These are phyloP conservation scores for Otolemur crassicaudatus DNA, from an alignment of 2,797 vertebrate genomes.

Conservation along the genomic window DNA sequence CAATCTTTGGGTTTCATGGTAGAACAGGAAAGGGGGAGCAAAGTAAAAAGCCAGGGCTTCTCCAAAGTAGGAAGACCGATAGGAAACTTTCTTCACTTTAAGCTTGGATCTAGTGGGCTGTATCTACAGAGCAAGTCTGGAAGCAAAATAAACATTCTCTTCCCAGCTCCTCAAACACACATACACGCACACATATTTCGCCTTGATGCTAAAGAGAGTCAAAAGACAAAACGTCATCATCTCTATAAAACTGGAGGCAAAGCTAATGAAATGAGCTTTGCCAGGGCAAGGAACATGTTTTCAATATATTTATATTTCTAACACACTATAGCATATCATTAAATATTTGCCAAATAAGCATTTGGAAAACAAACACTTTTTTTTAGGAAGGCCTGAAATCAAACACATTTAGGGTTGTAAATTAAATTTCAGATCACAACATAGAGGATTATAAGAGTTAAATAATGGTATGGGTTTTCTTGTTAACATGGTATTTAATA, in stretches of 20 bases:
- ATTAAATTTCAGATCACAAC: not conserved
- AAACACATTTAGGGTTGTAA: not conserved
- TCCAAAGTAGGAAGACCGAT: not conserved
- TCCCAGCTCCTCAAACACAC: not conserved
- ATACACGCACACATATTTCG: not conserved
- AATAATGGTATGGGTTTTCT: not conserved
- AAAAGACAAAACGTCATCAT: not conserved
- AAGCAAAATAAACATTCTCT: not conserved
- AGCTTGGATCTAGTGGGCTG: not conserved
- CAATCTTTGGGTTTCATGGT: not conserved
- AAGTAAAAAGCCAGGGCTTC: not conserved
- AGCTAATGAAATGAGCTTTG: not conserved
- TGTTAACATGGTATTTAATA: not conserved
- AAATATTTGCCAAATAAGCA: conserved; percentile 37
- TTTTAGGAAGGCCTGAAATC: not conserved
- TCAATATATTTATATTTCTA: not conserved
- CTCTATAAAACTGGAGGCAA: not conserved
- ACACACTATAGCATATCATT: not conserved
- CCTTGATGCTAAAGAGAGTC: not conserved
- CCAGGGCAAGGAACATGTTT: not conserved
- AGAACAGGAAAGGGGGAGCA: not conserved
- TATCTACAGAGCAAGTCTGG: not conserved
- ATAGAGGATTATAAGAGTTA: not conserved
- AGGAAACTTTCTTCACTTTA: not conserved
- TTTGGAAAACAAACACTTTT: not conserved